phyloP scores from a whole-genome alignment of 2,888 invertebrate genomes.

The Yponomeuta evonymella region DNA sequence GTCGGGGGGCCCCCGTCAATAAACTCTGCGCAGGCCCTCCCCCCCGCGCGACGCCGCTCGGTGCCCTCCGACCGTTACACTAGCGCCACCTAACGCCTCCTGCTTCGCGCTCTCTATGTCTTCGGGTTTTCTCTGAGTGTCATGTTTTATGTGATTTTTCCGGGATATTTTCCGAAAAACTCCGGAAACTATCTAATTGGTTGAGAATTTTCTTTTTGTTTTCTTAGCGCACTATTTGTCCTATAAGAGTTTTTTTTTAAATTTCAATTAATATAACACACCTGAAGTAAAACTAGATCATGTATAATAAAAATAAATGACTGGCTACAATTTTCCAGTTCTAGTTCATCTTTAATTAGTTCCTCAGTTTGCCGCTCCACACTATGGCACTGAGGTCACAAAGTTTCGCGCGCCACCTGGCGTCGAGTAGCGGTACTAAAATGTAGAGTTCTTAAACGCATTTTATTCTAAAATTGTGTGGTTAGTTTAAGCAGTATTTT shows the following conservation, averaged over 20 bases:
- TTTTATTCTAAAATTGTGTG: too few relatives aligned
- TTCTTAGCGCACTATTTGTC: too few relatives aligned
- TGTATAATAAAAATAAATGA: background rate
- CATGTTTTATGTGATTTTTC: background rate
- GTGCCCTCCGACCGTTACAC: slow-evolving; percentile 30
- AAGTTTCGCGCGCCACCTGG: slow-evolving; percentile 38
- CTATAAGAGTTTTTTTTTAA: too few relatives aligned
- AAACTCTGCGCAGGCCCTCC: slow-evolving; percentile 70
- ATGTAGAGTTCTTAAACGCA: slow-evolving; percentile 9
- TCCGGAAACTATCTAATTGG: too few relatives aligned
- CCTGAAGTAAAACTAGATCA: too few relatives aligned
- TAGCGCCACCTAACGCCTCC: slow-evolving; percentile 17
- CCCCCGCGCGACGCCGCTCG: slow-evolving; percentile 48
- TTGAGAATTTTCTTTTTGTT: too few relatives aligned
- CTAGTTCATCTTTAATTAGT: background rate
- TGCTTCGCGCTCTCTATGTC: background rate
- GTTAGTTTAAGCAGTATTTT: too few relatives aligned
- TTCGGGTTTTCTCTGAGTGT: slow-evolving; percentile 9
- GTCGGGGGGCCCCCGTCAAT: slow-evolving; percentile 69
- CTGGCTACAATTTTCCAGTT: background rate
- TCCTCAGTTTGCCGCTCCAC: background rate
- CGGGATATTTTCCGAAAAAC: too few relatives aligned
- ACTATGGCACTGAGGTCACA: background rate
- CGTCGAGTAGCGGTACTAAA: slow-evolving; percentile 46
- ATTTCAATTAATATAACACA: too few relatives aligned